Evolutionary conservation across 2,888 invertebrate genomes (phyloP), one percentile per base, ranked within the genome.

Genomic region (Drosophila conformis): DNA sequence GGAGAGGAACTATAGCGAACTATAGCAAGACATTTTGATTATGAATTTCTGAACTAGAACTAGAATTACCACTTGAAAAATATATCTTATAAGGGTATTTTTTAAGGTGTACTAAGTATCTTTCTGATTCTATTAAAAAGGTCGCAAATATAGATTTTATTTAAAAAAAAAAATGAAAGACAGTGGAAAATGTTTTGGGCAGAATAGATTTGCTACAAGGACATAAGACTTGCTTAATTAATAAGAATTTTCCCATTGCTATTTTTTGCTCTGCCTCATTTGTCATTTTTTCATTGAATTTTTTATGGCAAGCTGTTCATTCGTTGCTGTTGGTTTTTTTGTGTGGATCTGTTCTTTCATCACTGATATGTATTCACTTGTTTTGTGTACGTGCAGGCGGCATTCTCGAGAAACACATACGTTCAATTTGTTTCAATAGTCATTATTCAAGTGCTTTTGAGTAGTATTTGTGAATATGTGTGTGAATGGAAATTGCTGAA

Each of bases 381-480:
- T 13, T 8, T 48, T 48, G 48, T 18, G 18, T 48, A 18, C 10
- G 18, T 18, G 10, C 49, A 27, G 21, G 21, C 21, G 21, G 10
- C 18, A 46, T 15, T 46, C 15, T 46, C 13, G 2, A 15, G 21
- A 46, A 25, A 42, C 21, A 4, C 11, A 21, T 21, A 21, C 5
- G 21, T 42, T 42, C 11, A 46, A 46, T 15, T 7, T 25, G 8
- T 18, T 18, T 49, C 49, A 49, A 49, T 49, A 21, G 29, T 18
- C 54, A 57, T 40, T 29, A 40, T 57, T 57, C 29, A 40, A 27
- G 36, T 31, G 58, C 62, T 61, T 69, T 11, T 46, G 60, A 21
- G 8, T 35, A 10, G 29, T 7, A 7, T 21, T n/a, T 40, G 40
- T 11, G 42, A 11, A 21, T 42, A 6, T 42, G 42, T 42, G 42